Base-by-base conservation (phyloP, 2,797 vertebrate genomes). In the Parauchenoglanis punctatus region DNA sequence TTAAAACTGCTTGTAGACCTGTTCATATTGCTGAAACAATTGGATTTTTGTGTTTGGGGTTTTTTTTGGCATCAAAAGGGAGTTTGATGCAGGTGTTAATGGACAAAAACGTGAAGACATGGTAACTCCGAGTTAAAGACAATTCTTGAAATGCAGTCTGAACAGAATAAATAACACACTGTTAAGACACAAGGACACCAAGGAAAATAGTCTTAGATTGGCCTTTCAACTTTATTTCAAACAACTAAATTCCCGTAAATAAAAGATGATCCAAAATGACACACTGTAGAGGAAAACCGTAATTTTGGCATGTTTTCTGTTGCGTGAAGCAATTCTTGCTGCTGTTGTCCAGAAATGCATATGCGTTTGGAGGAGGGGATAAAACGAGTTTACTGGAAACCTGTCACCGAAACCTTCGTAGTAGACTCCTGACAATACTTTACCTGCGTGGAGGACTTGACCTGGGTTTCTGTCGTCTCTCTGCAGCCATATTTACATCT, bases 401-500 rank as follows among this genome's bases (percentile, higher is more conserved):
- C 90, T 87, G 87, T 89, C 91, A 91, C 90, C 89, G 89, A 90
- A 89, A 91, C 88, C 90, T 92, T 95, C 95, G 93, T 59, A 95
- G 90, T 92, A 89, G 92, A 87, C 93, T 93, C 82, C 89, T 89
- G 88, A 90, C 95, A 89, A 96, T 98, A 99, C 98, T 97, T 99
- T 99, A 99, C 99, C 99, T 99, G 98, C 98, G 97, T 95, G 98
- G 93, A 91, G 98, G 98, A 95, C 98, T 99, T 97, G 96, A 97
- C 97, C 98, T 97, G 96, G 97, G 94, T 95, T 97, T 92, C 93
- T 96, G 94, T 96, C 98, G 99, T 97, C 98, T 97, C 96, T 99
- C 98, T 96, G 97, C 96, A 97, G 99, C 98, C 98, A 99, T 99
- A 97, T 99, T 99, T 98, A 99, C 97, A 99, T 99, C 99, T 99